Percentiles rank a stretch among this genome's conserved stretches.
Evolutionary conservation across 2,797 vertebrate species (phyloP).

Genomic region (Hydrophis major): DNA sequence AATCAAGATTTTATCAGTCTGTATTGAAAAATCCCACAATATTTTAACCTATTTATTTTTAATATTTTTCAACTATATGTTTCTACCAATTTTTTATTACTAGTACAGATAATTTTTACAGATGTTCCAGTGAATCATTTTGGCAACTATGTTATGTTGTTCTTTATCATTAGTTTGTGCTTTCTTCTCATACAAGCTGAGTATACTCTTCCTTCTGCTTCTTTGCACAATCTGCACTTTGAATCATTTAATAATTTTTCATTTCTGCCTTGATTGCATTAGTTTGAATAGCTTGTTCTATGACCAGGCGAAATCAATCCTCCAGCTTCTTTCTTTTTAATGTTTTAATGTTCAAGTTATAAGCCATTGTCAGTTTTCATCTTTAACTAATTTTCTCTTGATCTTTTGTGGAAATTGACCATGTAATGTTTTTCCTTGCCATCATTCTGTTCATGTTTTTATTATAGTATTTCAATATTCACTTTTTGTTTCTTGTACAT

Average conservation of each 20-base stretch:
- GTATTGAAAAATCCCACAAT: background rate
- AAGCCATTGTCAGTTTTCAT: background rate
- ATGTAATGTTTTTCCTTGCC: background rate
- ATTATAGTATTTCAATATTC: background rate
- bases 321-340: background rate
- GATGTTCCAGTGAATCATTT: background rate
- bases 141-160: background rate
- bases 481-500: background rate
- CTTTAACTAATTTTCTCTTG: background rate
- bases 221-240: background rate
- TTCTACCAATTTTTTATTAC: background rate
- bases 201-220: background rate
- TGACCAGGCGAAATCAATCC: background rate
- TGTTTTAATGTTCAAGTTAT: background rate
- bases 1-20: background rate
- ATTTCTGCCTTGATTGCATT: background rate
- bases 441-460: background rate
- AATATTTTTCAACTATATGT: background rate
- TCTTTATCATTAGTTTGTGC: background rate
- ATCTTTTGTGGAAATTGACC: background rate
- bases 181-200: background rate
- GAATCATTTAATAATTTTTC: background rate
- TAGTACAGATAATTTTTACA: background rate
- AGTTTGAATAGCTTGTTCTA: background rate
- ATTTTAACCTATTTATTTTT: background rate